Conservation (phyloP, 2,888 invertebrate species). For the Phania funesta region DNA sequence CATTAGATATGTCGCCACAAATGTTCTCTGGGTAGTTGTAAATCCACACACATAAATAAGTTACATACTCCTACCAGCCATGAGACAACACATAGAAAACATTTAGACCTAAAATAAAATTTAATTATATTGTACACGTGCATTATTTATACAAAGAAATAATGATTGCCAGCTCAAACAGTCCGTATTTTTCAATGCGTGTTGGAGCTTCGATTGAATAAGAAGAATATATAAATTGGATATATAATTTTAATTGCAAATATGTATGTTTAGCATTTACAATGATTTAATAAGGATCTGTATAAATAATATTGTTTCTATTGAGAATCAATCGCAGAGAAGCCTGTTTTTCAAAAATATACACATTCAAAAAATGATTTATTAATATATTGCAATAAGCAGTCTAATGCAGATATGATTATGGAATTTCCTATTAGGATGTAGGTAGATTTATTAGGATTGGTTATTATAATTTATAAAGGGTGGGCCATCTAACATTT, state of each 20-base stretch:
- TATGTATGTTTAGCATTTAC: constrained; percentile 18
- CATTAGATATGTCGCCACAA: too few relatives aligned
- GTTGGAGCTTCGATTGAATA: background rate
- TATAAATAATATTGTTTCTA: background rate
- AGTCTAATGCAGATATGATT: too few relatives aligned
- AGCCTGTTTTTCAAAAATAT: background rate
- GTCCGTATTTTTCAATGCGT: constrained; percentile 3
- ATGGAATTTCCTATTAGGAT: too few relatives aligned
- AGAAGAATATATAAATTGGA: constrained; percentile 6
- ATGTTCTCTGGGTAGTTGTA: too few relatives aligned
- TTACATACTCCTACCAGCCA: background rate
- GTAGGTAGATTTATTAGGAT: too few relatives aligned
- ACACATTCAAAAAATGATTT: background rate
- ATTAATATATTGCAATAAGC: background rate
- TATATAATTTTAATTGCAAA: constrained; percentile 55
- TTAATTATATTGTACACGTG: constrained; percentile 43
- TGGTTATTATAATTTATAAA: too few relatives aligned
- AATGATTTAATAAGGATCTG: background rate
- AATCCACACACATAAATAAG: background rate
- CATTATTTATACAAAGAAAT: constrained; percentile 6
- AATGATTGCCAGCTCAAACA: constrained; percentile 22
- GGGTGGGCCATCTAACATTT: too few relatives aligned
- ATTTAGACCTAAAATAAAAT: background rate
- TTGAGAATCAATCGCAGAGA: background rate
- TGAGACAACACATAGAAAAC: background rate